These are phyloP conservation scores for Corythornis leucogaster DNA, from an alignment of 2,797 vertebrate genomes.

Conservation along the genomic window DNA sequence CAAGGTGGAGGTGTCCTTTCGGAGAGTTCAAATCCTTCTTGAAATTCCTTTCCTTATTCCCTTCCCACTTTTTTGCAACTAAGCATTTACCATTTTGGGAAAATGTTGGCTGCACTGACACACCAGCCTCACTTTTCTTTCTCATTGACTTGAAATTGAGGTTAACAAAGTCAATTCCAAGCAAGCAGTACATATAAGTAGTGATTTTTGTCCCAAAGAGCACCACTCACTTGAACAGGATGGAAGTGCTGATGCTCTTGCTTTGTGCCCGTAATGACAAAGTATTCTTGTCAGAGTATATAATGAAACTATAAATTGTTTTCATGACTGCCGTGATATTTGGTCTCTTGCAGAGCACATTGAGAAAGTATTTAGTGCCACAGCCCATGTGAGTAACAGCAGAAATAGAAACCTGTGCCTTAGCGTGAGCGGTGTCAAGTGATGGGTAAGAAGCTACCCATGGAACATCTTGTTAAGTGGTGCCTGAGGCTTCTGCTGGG, in stretches of 20 bases:
- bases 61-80: constrained; percentile 64
- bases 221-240: constrained; percentile 51
- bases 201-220: constrained; percentile 70
- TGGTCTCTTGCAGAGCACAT: constrained; percentile 69
- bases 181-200: constrained; percentile 55
- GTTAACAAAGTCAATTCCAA: constrained; percentile 73
- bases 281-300: constrained; percentile 73
- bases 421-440: background rate
- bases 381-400: constrained; percentile 45
- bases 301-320: constrained; percentile 84
- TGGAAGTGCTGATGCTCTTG: constrained; percentile 60
- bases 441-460: constrained; percentile 16
- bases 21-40: constrained; percentile 61
- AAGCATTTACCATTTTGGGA: constrained; percentile 64
- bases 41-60: constrained; percentile 62
- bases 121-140: constrained; percentile 45
- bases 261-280: constrained; percentile 76
- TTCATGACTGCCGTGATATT: constrained; percentile 76
- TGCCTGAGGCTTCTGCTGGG: background rate
- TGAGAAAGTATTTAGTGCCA: constrained; percentile 72
- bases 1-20: constrained; percentile 76
- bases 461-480: background rate
- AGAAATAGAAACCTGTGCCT: constrained; percentile 36
- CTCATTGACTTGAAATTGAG: constrained; percentile 73
- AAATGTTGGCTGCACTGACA: constrained; percentile 38